phyloP scores from a whole-genome alignment of 2,888 invertebrate genomes.

The Drosophila merina region DNA sequence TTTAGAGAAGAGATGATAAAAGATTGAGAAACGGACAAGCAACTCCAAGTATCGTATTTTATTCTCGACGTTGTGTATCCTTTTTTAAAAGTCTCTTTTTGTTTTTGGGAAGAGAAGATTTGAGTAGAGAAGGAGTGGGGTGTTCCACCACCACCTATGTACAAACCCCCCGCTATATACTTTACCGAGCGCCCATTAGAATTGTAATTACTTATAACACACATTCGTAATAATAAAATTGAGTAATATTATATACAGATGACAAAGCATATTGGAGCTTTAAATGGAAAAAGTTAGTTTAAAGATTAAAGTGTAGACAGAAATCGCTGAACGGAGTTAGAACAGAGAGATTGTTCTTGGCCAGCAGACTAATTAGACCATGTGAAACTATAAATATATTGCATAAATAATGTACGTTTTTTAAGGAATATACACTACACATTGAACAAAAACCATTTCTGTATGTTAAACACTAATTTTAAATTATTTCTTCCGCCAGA shows the following conservation, averaged over 20 bases:
- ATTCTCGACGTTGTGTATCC: constrained; percentile 46
- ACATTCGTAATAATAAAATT: constrained; percentile 75
- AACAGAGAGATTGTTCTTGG: background rate
- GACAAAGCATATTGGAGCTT: background rate
- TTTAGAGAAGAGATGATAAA: constrained; percentile 7
- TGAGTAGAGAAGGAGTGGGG: constrained; percentile 41
- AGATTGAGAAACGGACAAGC: constrained; percentile 45
- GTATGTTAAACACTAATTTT: background rate
- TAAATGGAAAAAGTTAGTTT: background rate
- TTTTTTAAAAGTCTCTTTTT: constrained; percentile 35
- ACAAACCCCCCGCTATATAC: constrained; percentile 71
- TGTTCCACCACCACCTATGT: constrained; percentile 61
- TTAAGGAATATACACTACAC: background rate
- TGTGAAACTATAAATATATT: constrained; percentile 2
- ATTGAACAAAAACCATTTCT: background rate
- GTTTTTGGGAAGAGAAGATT: constrained; percentile 24
- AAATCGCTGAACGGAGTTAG: too few relatives aligned
- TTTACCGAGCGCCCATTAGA: constrained; percentile 74
- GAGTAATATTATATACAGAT: constrained; percentile 66
- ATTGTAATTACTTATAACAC: constrained; percentile 74
- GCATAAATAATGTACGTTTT: constrained; percentile 1
- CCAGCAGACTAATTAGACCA: background rate
- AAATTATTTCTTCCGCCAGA: background rate
- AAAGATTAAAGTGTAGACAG: background rate
- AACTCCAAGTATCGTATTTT: constrained; percentile 52